Conservation (phyloP, 35 echinoderm and acorn worm species). For the Ophiothrix spiculata region DNA sequence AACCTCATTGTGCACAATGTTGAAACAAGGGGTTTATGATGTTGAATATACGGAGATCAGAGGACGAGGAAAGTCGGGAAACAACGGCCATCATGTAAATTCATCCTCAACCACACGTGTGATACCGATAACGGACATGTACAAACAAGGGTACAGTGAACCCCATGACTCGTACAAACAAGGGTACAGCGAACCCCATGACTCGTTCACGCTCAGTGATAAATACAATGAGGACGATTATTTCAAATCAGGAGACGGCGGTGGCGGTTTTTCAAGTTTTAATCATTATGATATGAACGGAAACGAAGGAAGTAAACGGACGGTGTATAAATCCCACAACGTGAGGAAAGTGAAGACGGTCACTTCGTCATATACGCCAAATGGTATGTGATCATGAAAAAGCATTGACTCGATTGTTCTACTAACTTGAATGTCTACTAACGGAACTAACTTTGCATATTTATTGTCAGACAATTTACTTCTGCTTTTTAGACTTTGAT, state of each 20-base stretch:
- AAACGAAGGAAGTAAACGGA: not conserved
- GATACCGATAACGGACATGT: not conserved
- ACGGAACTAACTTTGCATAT: too few relatives aligned
- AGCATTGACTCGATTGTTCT: too few relatives aligned
- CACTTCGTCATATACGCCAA: not conserved
- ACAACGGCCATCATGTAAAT: not conserved
- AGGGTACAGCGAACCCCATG: too few relatives aligned
- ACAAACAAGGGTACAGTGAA: not conserved
- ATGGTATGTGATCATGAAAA: too few relatives aligned
- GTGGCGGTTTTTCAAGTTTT: not conserved
- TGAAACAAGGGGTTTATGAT: not conserved
- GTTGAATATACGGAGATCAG: not conserved
- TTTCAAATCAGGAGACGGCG: not conserved
- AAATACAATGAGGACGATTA: not conserved
- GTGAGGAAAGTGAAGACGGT: not conserved
- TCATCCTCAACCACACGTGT: not conserved
- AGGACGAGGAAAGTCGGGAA: not conserved
- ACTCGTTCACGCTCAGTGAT: too few relatives aligned
- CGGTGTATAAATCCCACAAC: not conserved
- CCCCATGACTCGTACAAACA: not conserved
- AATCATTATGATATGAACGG: not conserved
- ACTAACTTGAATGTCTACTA: too few relatives aligned
- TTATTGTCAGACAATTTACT: too few relatives aligned
- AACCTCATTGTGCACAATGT: not conserved
- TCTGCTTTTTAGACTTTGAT: too few relatives aligned